These are phyloP conservation scores for Marmota monax DNA, from an alignment of 2,113 vertebrate species.

Conservation along the genomic window DNA sequence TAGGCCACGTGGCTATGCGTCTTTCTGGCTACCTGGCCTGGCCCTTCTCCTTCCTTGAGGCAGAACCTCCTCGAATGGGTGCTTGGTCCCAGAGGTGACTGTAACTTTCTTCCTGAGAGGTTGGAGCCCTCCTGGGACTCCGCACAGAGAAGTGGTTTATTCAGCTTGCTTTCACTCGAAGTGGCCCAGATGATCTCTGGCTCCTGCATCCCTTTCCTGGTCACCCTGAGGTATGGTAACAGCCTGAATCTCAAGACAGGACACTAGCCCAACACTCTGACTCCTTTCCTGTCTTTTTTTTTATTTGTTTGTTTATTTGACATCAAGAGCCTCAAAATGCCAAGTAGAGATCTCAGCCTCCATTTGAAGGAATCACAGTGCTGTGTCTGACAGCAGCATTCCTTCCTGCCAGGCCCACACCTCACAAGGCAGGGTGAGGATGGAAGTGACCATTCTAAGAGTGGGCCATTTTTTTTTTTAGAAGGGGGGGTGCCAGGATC, in stretches of 20 bases:
- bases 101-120: neutral
- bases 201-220: too few species aligned
- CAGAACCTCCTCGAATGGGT: too few species aligned
- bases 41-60: neutral
- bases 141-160: neutral
- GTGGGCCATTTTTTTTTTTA: neutral
- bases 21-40: neutral
- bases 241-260: neutral
- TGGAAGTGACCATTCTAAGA: neutral
- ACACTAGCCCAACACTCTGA: neutral
- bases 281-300: neutral
- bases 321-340: neutral
- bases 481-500: too few species aligned
- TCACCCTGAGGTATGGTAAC: neutral
- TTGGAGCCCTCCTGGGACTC: too few species aligned
- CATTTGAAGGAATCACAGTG: neutral
- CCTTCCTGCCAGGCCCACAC: neutral
- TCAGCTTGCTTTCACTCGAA: neutral
- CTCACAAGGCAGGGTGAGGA: neutral
- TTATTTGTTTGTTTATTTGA: neutral
- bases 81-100: neutral
- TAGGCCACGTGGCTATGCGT: neutral
- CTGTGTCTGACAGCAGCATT: neutral
- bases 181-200: too few species aligned
- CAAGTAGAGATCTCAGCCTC: neutral